Conservation (phyloP, 2,113 vertebrate species). For the Notiomystis cincta region DNA sequence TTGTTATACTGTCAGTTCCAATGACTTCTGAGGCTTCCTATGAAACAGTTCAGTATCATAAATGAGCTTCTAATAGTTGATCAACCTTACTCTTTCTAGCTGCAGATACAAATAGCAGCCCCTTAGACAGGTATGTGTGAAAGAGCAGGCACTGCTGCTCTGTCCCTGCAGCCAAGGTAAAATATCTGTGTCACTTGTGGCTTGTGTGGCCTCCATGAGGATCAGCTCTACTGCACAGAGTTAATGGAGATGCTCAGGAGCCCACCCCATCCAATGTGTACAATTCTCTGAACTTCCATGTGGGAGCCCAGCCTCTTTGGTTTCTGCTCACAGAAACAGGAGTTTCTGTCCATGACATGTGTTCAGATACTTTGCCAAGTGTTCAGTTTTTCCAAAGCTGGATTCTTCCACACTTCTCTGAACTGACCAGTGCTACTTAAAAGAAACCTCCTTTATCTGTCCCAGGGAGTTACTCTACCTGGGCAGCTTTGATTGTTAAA, state of each 20-base stretch:
- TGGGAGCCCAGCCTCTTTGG: neutral
- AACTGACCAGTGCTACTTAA: neutral
- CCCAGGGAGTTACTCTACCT: neutral
- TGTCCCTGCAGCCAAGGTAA: neutral
- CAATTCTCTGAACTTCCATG: neutral
- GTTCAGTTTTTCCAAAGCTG: neutral
- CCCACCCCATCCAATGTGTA: neutral
- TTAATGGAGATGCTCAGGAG: neutral
- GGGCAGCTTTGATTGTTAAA: neutral
- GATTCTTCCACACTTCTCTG: neutral
- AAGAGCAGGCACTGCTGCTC: neutral
- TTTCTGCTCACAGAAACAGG: neutral
- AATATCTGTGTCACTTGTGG: neutral
- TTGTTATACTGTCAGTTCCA: neutral
- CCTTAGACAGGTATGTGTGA: neutral
- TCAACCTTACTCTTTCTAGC: neutral
- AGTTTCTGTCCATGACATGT: accelerated
- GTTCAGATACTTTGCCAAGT: neutral
- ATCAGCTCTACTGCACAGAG: neutral
- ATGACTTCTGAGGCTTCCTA: neutral
- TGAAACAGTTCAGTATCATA: neutral
- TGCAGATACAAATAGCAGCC: neutral
- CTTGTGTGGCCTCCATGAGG: neutral
- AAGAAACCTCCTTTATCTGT: neutral
- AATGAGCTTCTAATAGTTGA: neutral